Percentiles rank a stretch among this genome's conserved stretches.
phyloP scores from a whole-genome alignment of 2,797 vertebrate genomes.

The Dromococcyx pavoninus region DNA sequence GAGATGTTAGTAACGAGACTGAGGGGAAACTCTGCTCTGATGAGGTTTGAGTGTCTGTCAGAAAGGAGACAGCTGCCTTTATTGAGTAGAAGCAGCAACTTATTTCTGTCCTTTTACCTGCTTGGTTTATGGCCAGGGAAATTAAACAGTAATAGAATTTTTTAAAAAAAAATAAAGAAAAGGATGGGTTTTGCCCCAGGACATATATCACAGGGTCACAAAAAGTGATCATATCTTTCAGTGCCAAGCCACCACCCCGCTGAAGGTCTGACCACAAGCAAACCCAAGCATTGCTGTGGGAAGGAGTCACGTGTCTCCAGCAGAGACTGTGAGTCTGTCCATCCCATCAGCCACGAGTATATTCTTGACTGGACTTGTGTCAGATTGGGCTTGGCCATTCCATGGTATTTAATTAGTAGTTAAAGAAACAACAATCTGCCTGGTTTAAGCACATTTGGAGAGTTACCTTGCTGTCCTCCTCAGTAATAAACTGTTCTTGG shows the following conservation, averaged over 20 bases:
- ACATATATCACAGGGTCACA: background rate
- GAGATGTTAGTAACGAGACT: background rate
- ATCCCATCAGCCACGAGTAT: background rate
- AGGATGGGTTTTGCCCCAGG: background rate
- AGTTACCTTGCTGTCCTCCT: background rate
- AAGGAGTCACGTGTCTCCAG: background rate
- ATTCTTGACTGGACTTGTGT: background rate
- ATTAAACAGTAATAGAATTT: background rate
- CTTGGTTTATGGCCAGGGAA: accelerated
- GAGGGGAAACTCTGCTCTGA: background rate
- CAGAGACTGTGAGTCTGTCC: background rate
- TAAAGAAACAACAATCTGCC: background rate
- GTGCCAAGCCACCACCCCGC: background rate
- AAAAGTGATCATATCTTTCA: background rate
- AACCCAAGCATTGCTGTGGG: background rate
- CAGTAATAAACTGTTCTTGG: slow-evolving; percentile 21
- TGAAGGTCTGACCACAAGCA: background rate
- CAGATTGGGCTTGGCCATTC: background rate
- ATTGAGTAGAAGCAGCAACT: background rate
- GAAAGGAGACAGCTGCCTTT: background rate
- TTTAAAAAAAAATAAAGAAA: background rate
- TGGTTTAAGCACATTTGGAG: background rate
- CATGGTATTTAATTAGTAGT: background rate
- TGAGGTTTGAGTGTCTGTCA: background rate
- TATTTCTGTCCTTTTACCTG: background rate